Conservation (phyloP, 2,113 vertebrate species). For the Oceanodroma tethys region DNA sequence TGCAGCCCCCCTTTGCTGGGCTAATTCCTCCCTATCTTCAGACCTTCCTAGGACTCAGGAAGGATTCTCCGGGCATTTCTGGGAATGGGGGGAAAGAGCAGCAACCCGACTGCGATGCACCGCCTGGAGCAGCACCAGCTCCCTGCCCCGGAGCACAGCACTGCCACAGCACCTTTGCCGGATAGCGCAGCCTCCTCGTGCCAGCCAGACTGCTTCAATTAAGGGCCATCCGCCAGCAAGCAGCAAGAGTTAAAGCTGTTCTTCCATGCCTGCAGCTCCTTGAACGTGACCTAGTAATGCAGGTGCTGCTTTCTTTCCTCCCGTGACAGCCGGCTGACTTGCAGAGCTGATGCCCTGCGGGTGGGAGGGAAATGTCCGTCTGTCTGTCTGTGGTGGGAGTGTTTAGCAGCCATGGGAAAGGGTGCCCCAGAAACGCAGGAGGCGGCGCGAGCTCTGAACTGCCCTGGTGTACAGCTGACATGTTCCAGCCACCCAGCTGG, state of each 20-base stretch:
- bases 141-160: rapidly evolving
- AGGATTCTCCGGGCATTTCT: background rate
- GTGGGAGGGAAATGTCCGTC: background rate
- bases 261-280: background rate
- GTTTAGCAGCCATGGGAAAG: background rate
- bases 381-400: background rate
- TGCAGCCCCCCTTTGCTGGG: background rate
- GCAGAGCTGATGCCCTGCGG: background rate
- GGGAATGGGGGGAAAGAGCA: background rate
- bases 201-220: background rate
- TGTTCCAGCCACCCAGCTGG: background rate
- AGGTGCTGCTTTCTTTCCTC: slow-evolving; percentile 39
- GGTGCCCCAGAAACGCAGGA: background rate
- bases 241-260: rapidly evolving
- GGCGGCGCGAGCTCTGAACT: rapidly evolving
- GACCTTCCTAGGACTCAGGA: background rate
- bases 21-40: background rate
- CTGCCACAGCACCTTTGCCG: background rate
- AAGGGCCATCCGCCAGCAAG: background rate
- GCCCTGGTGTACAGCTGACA: background rate
- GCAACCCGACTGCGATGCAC: background rate
- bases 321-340: slow-evolving; percentile 1
- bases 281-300: background rate
- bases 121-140: background rate
- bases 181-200: background rate